Evolutionary conservation across 2,113 vertebrate species (phyloP).

Genomic region (Albula glossodonta): DNA sequence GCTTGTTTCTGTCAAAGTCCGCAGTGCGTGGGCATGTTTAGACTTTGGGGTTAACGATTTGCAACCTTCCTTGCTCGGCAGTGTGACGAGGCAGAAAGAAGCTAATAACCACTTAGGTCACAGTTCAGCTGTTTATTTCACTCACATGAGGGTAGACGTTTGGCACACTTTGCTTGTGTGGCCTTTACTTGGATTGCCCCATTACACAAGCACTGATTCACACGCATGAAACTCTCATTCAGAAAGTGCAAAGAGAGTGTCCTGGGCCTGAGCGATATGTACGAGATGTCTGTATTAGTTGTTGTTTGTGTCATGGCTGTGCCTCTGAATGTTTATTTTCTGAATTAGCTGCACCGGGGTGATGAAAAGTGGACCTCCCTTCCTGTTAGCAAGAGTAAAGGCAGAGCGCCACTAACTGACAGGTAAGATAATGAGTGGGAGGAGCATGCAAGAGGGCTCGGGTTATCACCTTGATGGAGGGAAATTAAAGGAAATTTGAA

Average conservation of each 20-base stretch:
- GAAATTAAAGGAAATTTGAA: background rate
- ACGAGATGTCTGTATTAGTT: background rate
- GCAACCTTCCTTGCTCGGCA: background rate
- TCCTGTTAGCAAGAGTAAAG: conserved; percentile 66
- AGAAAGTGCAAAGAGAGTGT: background rate
- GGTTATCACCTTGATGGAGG: background rate
- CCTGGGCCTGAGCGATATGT: background rate
- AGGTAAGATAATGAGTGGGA: conserved; percentile 7
- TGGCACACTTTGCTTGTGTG: background rate
- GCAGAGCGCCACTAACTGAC: conserved; percentile 42
- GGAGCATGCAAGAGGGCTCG: background rate
- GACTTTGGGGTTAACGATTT: conserved; percentile 14
- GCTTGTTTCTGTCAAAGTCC: background rate
- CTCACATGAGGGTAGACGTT: background rate
- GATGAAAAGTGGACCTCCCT: conserved; percentile 67
- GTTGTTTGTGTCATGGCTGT: background rate
- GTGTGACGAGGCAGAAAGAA: too few relatives aligned
- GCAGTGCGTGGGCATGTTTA: background rate
- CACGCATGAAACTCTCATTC: background rate
- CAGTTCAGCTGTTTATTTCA: background rate
- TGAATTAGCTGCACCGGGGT: conserved; percentile 58
- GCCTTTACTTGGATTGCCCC: background rate
- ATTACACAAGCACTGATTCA: background rate
- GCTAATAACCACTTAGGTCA: background rate
- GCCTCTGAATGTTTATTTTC: background rate